Evolutionary conservation across 2,888 invertebrate species (phyloP).

Genomic region (Meiosimyza decipiens): DNA sequence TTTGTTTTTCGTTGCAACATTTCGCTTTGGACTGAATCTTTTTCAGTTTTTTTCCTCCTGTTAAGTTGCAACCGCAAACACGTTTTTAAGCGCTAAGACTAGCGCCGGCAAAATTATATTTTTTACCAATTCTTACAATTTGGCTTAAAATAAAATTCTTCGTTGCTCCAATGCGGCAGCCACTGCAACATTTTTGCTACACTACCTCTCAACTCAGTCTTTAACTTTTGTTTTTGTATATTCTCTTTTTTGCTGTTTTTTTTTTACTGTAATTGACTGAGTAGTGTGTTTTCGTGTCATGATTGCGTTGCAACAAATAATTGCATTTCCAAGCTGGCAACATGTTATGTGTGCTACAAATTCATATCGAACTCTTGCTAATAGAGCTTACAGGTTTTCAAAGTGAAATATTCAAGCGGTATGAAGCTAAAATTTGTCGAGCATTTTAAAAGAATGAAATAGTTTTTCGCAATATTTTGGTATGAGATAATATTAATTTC

Average conservation of each 20-base stretch:
- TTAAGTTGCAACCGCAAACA: conserved; percentile 22
- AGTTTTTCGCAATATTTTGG: too few relatives aligned
- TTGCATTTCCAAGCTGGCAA: conserved; percentile 11
- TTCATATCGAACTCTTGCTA: too few relatives aligned
- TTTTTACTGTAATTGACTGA: neutral
- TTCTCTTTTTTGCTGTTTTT: conserved; percentile 31
- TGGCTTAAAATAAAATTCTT: too few relatives aligned
- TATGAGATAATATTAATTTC: too few relatives aligned
- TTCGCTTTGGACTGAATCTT: neutral
- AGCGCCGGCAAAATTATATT: too few relatives aligned
- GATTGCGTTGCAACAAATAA: too few relatives aligned
- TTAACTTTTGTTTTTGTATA: conserved; percentile 19
- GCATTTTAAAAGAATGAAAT: too few relatives aligned
- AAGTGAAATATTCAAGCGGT: too few relatives aligned
- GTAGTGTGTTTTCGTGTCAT: conserved; percentile 17
- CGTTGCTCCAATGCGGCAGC: neutral
- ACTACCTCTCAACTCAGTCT: neutral
- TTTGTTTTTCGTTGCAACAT: neutral
- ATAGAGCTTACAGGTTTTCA: too few relatives aligned
- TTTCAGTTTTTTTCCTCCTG: conserved; percentile 11
- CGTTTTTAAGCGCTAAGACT: too few relatives aligned
- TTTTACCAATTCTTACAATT: too few relatives aligned
- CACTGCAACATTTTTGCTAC: neutral
- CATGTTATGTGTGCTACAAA: neutral
- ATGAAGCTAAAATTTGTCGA: too few relatives aligned